Percentiles rank a stretch among this genome's conserved stretches.
Evolutionary conservation across 2,113 vertebrate species (phyloP).

Genomic region (Pseudolaguvia tuberculata): DNA sequence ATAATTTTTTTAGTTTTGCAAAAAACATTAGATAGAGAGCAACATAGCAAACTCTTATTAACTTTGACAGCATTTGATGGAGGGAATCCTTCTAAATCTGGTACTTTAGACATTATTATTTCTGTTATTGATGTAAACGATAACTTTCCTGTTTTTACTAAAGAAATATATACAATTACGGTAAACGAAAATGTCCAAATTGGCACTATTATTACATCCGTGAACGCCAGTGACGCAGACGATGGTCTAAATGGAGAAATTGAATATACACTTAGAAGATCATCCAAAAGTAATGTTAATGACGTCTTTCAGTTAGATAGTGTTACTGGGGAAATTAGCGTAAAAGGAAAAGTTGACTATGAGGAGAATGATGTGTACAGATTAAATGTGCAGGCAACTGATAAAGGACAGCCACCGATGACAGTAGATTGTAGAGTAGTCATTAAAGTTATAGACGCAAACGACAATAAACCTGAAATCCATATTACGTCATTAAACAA

Average conservation of each 20-base stretch:
- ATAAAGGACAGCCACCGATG: slow-evolving; percentile 50
- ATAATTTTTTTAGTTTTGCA: slow-evolving; percentile 61
- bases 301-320: slow-evolving; percentile 54
- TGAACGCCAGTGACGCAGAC: slow-evolving; percentile 62
- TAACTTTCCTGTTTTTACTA: slow-evolving; percentile 58
- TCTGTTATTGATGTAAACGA: slow-evolving; percentile 64
- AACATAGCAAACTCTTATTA: slow-evolving; percentile 55
- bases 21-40: slow-evolving; percentile 63
- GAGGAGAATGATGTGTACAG: slow-evolving; percentile 46
- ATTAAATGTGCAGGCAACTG: slow-evolving; percentile 51
- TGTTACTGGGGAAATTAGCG: slow-evolving; percentile 56
- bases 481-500: slow-evolving; percentile 59
- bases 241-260: slow-evolving; percentile 57
- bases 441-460: slow-evolving; percentile 49
- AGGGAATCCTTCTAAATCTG: slow-evolving; percentile 60
- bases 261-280: slow-evolving; percentile 53
- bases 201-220: slow-evolving; percentile 53
- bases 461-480: slow-evolving; percentile 61
- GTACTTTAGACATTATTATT: slow-evolving; percentile 51
- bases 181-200: slow-evolving; percentile 54
- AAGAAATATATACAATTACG: slow-evolving; percentile 45
- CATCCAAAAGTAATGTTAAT: slow-evolving; percentile 47
- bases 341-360: slow-evolving; percentile 48
- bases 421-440: slow-evolving; percentile 47
- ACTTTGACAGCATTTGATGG: slow-evolving; percentile 63